Percentiles rank a stretch among this genome's conserved stretches.
phyloP scores from a whole-genome alignment of 2,113 vertebrate species.

The Spheniscus mendiculus region DNA sequence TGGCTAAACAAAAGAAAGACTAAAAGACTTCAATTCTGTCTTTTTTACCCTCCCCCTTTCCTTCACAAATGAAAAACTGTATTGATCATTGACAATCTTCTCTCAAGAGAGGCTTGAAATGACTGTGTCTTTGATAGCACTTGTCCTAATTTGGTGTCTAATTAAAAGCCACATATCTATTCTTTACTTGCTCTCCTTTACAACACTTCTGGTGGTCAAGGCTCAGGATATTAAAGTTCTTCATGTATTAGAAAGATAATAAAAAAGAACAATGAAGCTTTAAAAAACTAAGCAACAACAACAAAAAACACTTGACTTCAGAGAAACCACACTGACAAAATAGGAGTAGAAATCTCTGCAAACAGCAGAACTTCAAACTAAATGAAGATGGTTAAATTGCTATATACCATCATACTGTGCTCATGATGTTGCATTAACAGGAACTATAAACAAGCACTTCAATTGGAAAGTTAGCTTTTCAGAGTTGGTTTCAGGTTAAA shows the following conservation, averaged over 20 bases:
- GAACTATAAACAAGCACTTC: not conserved
- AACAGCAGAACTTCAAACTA: not conserved
- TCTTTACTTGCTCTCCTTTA: not conserved
- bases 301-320: not conserved
- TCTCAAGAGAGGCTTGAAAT: constrained; percentile 42
- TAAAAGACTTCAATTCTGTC: not conserved
- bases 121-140: not conserved
- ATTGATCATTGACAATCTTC: constrained; percentile 20
- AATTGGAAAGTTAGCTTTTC: not conserved
- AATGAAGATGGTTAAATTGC: not conserved
- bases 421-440: not conserved
- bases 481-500: not conserved
- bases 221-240: not conserved
- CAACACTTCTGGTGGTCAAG: not conserved
- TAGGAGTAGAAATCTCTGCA: not conserved
- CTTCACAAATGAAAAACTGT: constrained; percentile 8
- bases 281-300: not conserved
- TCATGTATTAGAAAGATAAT: not conserved
- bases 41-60: not conserved
- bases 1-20: not conserved
- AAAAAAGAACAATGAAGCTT: not conserved
- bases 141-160: constrained; percentile 16
- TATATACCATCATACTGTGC: not conserved
- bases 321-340: not conserved
- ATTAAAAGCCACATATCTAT: constrained; percentile 13